Percentiles rank a stretch among this genome's conserved stretches.
Evolutionary conservation across 2,113 vertebrate genomes (phyloP).

Genomic region (Gallinago media): DNA sequence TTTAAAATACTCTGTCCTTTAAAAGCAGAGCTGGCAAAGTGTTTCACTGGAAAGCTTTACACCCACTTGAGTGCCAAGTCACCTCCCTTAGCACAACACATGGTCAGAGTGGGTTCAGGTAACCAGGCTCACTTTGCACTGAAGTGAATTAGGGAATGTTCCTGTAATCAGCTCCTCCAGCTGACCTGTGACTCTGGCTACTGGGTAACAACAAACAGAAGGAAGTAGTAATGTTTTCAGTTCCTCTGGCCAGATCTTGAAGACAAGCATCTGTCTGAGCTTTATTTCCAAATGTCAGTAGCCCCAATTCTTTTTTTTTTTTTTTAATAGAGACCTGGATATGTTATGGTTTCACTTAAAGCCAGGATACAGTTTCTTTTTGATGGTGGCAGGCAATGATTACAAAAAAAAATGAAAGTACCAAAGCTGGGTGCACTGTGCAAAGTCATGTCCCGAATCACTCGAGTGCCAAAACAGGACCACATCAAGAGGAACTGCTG

Average conservation of each 20-base stretch:
- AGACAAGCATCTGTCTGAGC: neutral
- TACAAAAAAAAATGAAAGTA: constrained; percentile 72
- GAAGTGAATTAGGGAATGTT: neutral
- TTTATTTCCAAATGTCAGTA: neutral
- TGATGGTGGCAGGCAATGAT: neutral
- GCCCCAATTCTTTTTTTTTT: too few species aligned
- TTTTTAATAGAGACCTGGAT: neutral
- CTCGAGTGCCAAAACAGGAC: constrained; percentile 98
- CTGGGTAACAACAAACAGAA: neutral
- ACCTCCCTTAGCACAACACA: neutral
- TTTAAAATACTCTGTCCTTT: neutral
- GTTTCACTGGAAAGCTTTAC: neutral
- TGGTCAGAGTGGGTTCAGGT: neutral
- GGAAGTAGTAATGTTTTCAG: neutral
- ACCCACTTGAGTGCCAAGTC: neutral
- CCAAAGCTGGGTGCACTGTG: constrained; percentile 98
- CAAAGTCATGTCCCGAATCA: constrained; percentile 99
- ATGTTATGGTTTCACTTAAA: neutral
- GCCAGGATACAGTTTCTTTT: neutral
- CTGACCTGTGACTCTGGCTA: neutral
- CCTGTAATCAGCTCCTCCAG: neutral
- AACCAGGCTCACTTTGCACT: neutral
- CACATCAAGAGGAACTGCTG: constrained; percentile 99
- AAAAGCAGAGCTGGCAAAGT: neutral
- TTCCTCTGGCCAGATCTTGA: neutral